Conservation (phyloP, 2,797 vertebrate species). For the Pteronotus mesoamericanus region DNA sequence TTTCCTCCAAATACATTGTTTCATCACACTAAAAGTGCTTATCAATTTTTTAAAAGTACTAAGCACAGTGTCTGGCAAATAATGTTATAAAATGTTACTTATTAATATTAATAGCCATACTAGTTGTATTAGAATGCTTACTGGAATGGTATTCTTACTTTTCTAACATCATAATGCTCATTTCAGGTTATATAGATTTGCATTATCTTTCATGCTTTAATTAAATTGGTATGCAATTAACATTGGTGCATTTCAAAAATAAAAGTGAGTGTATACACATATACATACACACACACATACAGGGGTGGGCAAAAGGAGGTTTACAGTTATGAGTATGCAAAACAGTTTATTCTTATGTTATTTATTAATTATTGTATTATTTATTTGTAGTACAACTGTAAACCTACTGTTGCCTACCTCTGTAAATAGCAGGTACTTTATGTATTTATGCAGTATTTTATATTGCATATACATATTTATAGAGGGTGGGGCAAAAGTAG, state of each 20-base stretch:
- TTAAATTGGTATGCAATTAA: not conserved
- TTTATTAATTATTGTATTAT: not conserved
- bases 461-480: not conserved
- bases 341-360: not conserved
- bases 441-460: not conserved
- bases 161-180: conserved; percentile 11
- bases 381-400: not conserved
- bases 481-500: too few relatives aligned
- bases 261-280: not conserved
- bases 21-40: not conserved
- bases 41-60: not conserved
- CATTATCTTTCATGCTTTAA: not conserved
- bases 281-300: too few relatives aligned
- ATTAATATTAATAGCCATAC: not conserved
- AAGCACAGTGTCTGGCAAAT: not conserved
- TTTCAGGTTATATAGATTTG: not conserved
- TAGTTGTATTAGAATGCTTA: conserved; percentile 24
- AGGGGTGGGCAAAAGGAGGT: not conserved
- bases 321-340: not conserved
- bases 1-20: conserved; percentile 33
- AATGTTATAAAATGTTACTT: conserved; percentile 4
- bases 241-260: not conserved
- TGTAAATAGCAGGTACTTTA: not conserved
- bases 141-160: not conserved
- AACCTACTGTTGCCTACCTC: not conserved